Conservation (phyloP, 1,140 invertebrate genomes). For the Mylabris phalerata region DNA sequence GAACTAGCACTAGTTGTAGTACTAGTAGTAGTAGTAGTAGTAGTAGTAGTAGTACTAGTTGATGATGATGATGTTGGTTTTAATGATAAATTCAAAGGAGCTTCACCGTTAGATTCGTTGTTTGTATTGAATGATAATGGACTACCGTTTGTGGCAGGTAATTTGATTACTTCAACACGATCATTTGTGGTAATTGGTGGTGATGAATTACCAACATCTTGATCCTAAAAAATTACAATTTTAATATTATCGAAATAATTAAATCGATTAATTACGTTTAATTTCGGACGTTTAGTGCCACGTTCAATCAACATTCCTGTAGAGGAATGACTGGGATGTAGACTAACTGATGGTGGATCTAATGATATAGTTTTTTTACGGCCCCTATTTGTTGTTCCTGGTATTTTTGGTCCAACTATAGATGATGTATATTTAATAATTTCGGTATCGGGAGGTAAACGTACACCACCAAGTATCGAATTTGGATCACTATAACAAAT, state of each 20-base stretch:
- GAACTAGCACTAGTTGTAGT: conserved; percentile 45
- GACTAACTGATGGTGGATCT: conserved; percentile 69
- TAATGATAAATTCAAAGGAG: conserved; percentile 72
- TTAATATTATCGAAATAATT: not conserved
- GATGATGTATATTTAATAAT: conserved; percentile 84
- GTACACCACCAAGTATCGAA: conserved; percentile 69
- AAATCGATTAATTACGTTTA: conserved; percentile 25
- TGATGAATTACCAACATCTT: conserved; percentile 21
- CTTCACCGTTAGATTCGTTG: conserved; percentile 51
- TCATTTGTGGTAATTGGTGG: conserved; percentile 41
- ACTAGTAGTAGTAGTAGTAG: conserved; percentile 60
- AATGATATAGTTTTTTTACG: conserved; percentile 80
- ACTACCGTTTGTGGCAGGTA: conserved; percentile 52
- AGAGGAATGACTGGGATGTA: conserved; percentile 43
- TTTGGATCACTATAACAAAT: conserved; percentile 58
- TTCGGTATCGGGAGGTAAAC: conserved; percentile 79
- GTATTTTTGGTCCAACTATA: conserved; percentile 72
- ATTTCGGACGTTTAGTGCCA: conserved; percentile 47
- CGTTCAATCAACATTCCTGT: conserved; percentile 44
- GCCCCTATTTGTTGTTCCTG: conserved; percentile 72
- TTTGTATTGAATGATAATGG: conserved; percentile 24
- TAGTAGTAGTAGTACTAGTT: conserved; percentile 49
- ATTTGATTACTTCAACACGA: conserved; percentile 70
- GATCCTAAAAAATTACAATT: conserved; percentile 16
- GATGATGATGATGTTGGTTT: conserved; percentile 55